These are phyloP conservation scores for Casuarius casuarius DNA, from an alignment of 2,113 vertebrate species.

Conservation along the genomic window DNA sequence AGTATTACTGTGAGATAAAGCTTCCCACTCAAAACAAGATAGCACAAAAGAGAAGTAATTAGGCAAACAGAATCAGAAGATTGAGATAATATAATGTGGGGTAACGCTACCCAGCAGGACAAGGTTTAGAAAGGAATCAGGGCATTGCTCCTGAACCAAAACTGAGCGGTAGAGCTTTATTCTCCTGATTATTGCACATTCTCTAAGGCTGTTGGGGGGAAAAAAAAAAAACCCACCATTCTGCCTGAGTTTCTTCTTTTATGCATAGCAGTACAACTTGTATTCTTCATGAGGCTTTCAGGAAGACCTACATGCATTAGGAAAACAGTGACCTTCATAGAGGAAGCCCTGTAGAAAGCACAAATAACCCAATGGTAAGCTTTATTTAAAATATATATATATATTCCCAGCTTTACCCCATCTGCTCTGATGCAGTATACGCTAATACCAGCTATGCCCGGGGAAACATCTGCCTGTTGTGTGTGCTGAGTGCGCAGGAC, in stretches of 20 bases:
- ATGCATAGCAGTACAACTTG: fast-evolving
- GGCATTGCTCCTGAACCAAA: neutral
- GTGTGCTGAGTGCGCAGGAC: neutral
- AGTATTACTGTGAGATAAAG: neutral
- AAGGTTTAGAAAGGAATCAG: neutral
- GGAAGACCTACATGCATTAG: neutral
- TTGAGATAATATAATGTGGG: neutral
- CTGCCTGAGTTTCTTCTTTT: neutral
- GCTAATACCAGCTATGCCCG: neutral
- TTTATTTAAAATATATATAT: fast-evolving
- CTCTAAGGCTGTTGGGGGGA: neutral
- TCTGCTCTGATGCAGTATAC: fast-evolving
- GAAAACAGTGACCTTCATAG: fast-evolving
- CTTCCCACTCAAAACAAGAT: fast-evolving
- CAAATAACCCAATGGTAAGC: fast-evolving
- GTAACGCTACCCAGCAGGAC: fast-evolving
- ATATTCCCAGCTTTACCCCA: fast-evolving
- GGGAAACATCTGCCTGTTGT: fast-evolving
- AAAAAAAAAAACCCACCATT: neutral
- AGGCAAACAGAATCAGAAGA: fast-evolving
- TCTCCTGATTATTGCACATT: fast-evolving
- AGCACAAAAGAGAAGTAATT: neutral
- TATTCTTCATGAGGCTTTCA: neutral
- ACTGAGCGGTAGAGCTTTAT: neutral
- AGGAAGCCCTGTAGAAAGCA: neutral